These are phyloP conservation scores for Semnopithecus entellus DNA, from an alignment of 2,113 vertebrate genomes.

Conservation along the genomic window DNA sequence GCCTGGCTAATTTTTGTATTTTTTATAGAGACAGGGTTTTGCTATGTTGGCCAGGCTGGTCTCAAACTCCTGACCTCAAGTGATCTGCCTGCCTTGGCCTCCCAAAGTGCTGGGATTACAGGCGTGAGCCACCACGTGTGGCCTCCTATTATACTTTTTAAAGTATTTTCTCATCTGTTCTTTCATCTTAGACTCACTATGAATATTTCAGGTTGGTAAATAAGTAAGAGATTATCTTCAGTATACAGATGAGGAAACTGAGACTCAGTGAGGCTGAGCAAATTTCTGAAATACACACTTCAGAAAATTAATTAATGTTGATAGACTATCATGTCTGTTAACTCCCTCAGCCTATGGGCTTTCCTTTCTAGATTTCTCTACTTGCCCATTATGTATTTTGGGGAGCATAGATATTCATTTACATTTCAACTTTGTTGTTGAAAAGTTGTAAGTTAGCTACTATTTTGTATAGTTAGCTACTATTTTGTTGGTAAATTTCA, in stretches of 20 bases:
- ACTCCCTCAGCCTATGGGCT: background rate
- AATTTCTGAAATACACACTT: background rate
- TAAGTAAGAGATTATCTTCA: background rate
- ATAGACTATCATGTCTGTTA: background rate
- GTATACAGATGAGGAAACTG: background rate
- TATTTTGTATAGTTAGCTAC: background rate
- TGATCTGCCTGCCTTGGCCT: too few species aligned
- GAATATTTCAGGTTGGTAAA: background rate
- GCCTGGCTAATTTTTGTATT: too few species aligned
- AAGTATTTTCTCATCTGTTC: background rate
- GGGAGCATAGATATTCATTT: background rate
- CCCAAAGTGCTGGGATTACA: too few species aligned
- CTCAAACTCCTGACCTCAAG: too few species aligned
- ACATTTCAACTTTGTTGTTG: constrained; percentile 22
- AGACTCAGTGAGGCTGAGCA: background rate
- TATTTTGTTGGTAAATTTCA: background rate
- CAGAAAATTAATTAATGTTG: background rate
- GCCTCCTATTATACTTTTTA: background rate
- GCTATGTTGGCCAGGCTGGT: too few species aligned
- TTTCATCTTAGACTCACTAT: background rate
- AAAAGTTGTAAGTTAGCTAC: background rate
- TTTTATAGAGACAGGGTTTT: too few species aligned
- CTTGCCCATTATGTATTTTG: background rate
- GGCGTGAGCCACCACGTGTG: too few species aligned
- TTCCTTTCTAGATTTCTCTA: background rate